Evolutionary conservation across 2,797 vertebrate genomes (phyloP), one percentile per base, ranked within the genome.

Genomic region (Agapornis canus): DNA sequence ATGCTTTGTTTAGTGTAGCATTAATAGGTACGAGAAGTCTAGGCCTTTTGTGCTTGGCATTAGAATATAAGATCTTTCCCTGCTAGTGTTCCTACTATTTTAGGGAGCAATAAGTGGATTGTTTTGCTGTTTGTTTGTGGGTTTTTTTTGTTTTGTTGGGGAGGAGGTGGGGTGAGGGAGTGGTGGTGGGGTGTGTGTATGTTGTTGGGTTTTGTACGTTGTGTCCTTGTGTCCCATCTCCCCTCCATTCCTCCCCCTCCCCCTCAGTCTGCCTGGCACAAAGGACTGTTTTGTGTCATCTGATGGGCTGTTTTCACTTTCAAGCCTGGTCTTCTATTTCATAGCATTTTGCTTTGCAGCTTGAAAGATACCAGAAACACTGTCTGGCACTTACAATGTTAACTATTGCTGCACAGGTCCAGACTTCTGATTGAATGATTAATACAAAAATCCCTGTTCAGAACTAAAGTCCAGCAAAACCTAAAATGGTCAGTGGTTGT

Each of bases 291-390:
- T 87, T 48, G 75, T 71, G 63, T 71, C 70, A 79, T 29, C 63
- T 76, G 35, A 15, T 35, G 61, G 32, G 3, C 48, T 85, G 76
- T 75, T 88, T 83, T 76, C 14, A 60, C 25, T 79, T 42, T 61
- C 39, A 65, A 54, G 31, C 21, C 35, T 89, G 16, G 16, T 87
- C 31, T 75, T 82, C 35, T 11, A 40, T 85, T 89, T 85, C 32
- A 29, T 76, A 39, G 35, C 21, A 2, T 57, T 94, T 95, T 92
- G 20, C 18, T 57, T 69, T 75, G 48, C 85, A 39, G 43, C 61
- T 72, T 75, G 69, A 77, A 90, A 86, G 51, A 25, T 10, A 68
- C 6, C 39, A 82, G 69, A 69, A 85, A 6, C 31, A 9, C 15
- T 57, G 57, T 4, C 32, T 82, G 57, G 12, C 32, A 19, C n/a